Percentiles rank a stretch among this genome's conserved stretches.
Evolutionary conservation across 2,888 invertebrate species (phyloP).

Genomic region (Polydrusus tereticollis): DNA sequence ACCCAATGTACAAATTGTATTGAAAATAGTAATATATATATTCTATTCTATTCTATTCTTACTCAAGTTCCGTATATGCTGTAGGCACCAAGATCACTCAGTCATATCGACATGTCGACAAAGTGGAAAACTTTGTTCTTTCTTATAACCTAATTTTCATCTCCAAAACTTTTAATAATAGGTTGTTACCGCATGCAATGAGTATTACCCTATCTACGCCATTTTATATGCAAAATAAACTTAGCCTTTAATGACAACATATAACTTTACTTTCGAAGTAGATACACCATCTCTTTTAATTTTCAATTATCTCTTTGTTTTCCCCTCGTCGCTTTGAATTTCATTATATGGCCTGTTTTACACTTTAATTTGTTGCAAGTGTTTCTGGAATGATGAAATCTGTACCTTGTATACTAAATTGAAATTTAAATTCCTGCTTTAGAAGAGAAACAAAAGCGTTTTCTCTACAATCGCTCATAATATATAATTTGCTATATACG

Average conservation of each 20-base stretch:
- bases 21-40: too few species aligned
- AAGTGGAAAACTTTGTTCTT: too few species aligned
- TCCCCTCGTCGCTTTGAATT: conserved; percentile 9
- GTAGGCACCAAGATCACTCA: too few species aligned
- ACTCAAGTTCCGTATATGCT: too few species aligned
- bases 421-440: conserved; percentile 13
- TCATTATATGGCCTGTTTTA: conserved; percentile 17
- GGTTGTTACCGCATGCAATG: not conserved
- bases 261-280: not conserved
- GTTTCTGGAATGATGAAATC: conserved; percentile 8
- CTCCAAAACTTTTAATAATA: conserved; percentile 1
- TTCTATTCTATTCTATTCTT: too few species aligned
- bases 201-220: not conserved
- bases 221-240: conserved; percentile 10
- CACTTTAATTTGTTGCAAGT: conserved; percentile 14
- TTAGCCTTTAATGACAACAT: not conserved
- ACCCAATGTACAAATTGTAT: too few species aligned
- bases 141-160: too few species aligned
- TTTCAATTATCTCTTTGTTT: conserved; percentile 20
- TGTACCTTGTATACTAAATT: conserved; percentile 1
- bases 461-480: not conserved
- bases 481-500: not conserved
- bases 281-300: conserved; percentile 17
- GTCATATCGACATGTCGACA: too few species aligned
- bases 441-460: not conserved